Base-by-base conservation (phyloP, 2,888 invertebrate genomes). In the Pseudoips prasinana region DNA sequence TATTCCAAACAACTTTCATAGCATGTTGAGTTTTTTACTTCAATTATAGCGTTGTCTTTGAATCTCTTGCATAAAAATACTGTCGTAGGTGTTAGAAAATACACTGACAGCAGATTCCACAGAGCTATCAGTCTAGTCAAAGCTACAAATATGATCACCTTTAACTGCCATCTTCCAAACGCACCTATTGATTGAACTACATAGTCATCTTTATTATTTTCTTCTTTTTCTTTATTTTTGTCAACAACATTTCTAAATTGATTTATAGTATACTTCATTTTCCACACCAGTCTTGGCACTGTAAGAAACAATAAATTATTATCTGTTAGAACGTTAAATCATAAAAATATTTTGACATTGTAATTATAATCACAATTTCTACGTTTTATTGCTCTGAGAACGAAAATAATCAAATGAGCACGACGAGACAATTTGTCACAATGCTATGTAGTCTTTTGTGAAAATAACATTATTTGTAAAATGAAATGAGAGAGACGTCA, bases 151-250 rank as follows among this genome's bases (percentile, higher is more conserved):
- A 45, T 8, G 14, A 64, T 62, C 5, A 56, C 51, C 6, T 52
- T 31, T 0, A 61, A 57, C 49, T 80, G 78, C 68, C 74, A 75
- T 4, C 49, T 10, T 4, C 79, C 79, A 17, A 73, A 69, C 0
- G 64, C 58, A 10, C 79, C 81, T 30, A 78, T 76, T 0, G 67
- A 64, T 32, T 67, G 65, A 2, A 60, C 63, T 1, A 81, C 40
- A 34, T 79, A 80, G 43, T 82, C 78, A 29, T 70, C 63, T 32
- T 70, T 59, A 14, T 44, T 26, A 24, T 36, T 8, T 39, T 9
- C 10, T 39, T 20, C 7, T 3, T 20, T 29, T 7, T 33, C 20
- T 22, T 34, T 38, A 17, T 48, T 24, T 22, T 9, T 28, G 6
- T 30, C 39, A 8, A 31, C 10, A 18, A 9, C 30, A 33, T 37